Percentiles rank a stretch among this genome's conserved stretches.
phyloP scores from a whole-genome alignment of 2,888 invertebrate genomes.

The Mythimna pallens region DNA sequence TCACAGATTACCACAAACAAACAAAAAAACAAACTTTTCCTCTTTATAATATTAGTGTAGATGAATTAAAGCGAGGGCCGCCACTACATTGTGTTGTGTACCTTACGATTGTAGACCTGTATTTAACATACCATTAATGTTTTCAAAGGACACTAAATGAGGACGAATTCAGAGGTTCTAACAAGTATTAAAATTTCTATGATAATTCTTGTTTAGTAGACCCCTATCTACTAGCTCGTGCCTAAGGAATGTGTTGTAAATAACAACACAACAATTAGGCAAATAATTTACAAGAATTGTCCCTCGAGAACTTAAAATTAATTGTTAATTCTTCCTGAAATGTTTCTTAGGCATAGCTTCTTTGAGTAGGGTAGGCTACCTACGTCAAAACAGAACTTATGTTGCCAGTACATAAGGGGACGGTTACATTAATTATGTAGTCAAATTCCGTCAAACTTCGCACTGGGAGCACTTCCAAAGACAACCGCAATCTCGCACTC shows the following conservation, averaged over 20 bases:
- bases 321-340: conserved; percentile 5
- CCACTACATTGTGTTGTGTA: conserved; percentile 47
- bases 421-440: conserved; percentile 52
- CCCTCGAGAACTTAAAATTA: not conserved
- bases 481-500: conserved; percentile 42
- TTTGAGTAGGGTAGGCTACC: not conserved
- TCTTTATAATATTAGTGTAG: too few species aligned
- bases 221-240: not conserved
- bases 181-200: conserved; percentile 5
- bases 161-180: conserved; percentile 21
- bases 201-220: conserved; percentile 1
- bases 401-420: conserved; percentile 8
- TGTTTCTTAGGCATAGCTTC: not conserved
- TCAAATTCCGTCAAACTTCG: conserved; percentile 33
- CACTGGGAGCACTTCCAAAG: conserved; percentile 25
- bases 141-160: conserved; percentile 28
- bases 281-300: conserved; percentile 16
- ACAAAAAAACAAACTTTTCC: too few species aligned
- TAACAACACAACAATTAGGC: conserved; percentile 23
- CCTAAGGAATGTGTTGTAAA: conserved; percentile 10
- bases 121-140: conserved; percentile 33
- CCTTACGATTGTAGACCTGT: conserved; percentile 33
- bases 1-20: too few species aligned
- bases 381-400: not conserved
- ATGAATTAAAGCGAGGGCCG: conserved; percentile 35